Conservation (phyloP, 2,888 invertebrate genomes). For the Fissipunctia ypsillon region DNA sequence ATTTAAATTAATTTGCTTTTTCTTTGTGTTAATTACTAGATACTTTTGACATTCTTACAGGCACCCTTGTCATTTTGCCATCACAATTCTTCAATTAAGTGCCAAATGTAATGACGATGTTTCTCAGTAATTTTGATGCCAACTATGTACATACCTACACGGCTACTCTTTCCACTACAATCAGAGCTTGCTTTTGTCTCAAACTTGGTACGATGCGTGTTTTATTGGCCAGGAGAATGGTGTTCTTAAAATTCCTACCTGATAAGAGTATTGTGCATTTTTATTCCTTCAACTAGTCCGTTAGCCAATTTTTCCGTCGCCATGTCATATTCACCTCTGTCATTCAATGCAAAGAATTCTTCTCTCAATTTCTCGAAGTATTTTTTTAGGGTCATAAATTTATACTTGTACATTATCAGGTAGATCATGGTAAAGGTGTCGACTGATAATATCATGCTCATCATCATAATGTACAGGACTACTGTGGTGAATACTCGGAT, state of each 20-base stretch:
- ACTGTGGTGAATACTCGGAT: slow-evolving; percentile 77
- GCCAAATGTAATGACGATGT: slow-evolving; percentile 1
- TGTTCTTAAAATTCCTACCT: slow-evolving; percentile 66
- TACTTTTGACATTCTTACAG: slow-evolving; percentile 36
- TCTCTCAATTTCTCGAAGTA: slow-evolving; percentile 80
- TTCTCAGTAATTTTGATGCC: background rate
- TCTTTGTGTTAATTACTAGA: slow-evolving; percentile 38
- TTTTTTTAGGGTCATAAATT: slow-evolving; percentile 82
- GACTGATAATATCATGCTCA: slow-evolving; percentile 82
- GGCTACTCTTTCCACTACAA: background rate
- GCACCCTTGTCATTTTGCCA: slow-evolving; percentile 24
- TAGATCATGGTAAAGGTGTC: slow-evolving; percentile 80
- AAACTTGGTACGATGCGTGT: background rate
- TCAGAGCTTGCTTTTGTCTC: background rate
- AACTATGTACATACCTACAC: background rate
- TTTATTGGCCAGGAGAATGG: background rate
- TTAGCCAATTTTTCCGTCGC: slow-evolving; percentile 76
- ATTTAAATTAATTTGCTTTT: slow-evolving; percentile 38
- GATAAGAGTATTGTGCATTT: slow-evolving; percentile 82
- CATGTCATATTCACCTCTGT: slow-evolving; percentile 63
- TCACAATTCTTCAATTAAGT: slow-evolving; percentile 22
- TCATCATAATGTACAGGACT: slow-evolving; percentile 76
- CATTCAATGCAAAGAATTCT: slow-evolving; percentile 73
- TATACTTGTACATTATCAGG: slow-evolving; percentile 84
- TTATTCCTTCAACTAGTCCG: slow-evolving; percentile 81